phyloP scores from a whole-genome alignment of 2,888 invertebrate species.

The Furcula furcula region DNA sequence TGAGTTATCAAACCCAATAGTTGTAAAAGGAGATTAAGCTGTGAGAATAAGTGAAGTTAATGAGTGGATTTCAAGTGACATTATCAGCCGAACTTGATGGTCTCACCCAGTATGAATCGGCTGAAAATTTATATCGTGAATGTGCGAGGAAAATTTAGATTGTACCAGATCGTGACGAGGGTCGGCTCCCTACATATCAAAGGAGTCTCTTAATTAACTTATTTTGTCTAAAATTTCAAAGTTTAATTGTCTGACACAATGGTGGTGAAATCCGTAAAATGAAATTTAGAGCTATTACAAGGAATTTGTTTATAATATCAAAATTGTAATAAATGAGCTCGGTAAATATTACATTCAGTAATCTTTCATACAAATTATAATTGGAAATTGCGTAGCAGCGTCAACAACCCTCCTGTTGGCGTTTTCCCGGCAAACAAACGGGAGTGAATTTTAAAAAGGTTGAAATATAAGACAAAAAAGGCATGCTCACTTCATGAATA shows the following conservation, averaged over 20 bases:
- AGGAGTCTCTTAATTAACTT: slow-evolving; percentile 45
- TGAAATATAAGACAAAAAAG: slow-evolving; percentile 20
- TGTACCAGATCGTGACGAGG: slow-evolving; percentile 38
- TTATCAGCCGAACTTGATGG: slow-evolving; percentile 29
- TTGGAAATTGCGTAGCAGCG: neutral
- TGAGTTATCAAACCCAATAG: too few species aligned
- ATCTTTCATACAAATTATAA: neutral
- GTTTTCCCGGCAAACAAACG: slow-evolving; percentile 11
- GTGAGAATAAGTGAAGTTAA: slow-evolving; percentile 9
- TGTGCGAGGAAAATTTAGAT: slow-evolving; percentile 30
- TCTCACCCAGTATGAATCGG: slow-evolving; percentile 26
- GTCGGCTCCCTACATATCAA: slow-evolving; percentile 37
- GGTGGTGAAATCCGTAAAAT: neutral
- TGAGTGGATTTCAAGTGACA: slow-evolving; percentile 10
- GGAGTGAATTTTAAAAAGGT: slow-evolving; percentile 24
- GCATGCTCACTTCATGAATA: slow-evolving; percentile 35
- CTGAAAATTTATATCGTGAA: slow-evolving; percentile 35
- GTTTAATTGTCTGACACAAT: slow-evolving; percentile 29
- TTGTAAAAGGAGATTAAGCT: too few species aligned
- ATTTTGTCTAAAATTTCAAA: slow-evolving; percentile 40
- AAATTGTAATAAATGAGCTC: neutral
- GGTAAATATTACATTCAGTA: neutral
- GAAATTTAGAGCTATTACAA: too few species aligned
- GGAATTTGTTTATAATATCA: neutral
- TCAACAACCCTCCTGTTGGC: neutral